These are phyloP conservation scores for Amyelois transitella DNA, from an alignment of 1,140 invertebrate species.

Conservation along the genomic window DNA sequence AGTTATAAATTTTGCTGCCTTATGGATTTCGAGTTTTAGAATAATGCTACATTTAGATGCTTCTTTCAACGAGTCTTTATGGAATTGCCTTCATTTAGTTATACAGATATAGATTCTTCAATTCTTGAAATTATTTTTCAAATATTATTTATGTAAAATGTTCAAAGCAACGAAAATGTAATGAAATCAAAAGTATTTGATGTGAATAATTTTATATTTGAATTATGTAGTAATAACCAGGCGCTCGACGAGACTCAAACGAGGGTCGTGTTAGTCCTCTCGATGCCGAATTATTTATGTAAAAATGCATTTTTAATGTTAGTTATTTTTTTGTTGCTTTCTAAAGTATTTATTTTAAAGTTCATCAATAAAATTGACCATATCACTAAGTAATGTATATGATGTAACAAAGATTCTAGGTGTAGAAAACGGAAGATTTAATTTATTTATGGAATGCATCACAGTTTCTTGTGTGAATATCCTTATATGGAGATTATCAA, in stretches of 20 bases:
- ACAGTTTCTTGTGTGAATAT: conserved; percentile 6
- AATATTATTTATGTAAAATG: too few relatives aligned
- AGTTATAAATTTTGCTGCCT: conserved; percentile 43
- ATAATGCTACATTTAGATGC: conserved; percentile 35
- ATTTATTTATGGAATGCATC: conserved; percentile 22
- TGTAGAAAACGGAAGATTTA: conserved; percentile 11
- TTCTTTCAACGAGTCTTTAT: conserved; percentile 26
- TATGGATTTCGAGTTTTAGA: conserved; percentile 49
- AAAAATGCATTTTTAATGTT: conserved; percentile 26
- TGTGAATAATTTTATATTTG: not conserved
- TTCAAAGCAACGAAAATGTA: conserved; percentile 5
- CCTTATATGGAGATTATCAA: not conserved
- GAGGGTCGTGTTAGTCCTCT: conserved; percentile 30
- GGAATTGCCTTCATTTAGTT: conserved; percentile 44
- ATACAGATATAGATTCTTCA: conserved; percentile 10
- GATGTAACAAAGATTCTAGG: conserved; percentile 3
- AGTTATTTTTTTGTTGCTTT: conserved; percentile 28
- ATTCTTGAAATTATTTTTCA: not conserved
- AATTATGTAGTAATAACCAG: not conserved
- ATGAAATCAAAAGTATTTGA: not conserved
- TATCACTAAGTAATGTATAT: conserved; percentile 23
- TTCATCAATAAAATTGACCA: conserved; percentile 25
- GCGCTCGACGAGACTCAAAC: conserved; percentile 9
- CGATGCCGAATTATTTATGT: conserved; percentile 45
- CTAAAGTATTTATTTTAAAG: conserved; percentile 7